phyloP scores from a whole-genome alignment of 2,797 vertebrate genomes.

The Tangara arthus region DNA sequence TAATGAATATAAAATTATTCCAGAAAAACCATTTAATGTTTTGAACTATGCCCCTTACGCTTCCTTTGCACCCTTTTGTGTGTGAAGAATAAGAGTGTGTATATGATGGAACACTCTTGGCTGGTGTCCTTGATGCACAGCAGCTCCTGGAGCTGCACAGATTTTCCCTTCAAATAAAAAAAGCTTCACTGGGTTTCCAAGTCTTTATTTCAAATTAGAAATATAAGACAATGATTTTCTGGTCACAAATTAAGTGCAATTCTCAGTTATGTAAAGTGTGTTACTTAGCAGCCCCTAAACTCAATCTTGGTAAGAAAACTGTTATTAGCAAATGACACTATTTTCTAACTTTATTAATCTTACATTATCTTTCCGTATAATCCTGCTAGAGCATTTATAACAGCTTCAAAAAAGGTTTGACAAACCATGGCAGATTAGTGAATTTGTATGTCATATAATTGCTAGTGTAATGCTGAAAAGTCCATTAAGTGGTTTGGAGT shows the following conservation, averaged over 20 bases:
- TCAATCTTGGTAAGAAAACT: neutral
- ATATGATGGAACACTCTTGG: neutral
- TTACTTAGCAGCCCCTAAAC: neutral
- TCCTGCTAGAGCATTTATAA: neutral
- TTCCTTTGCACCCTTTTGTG: neutral
- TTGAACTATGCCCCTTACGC: neutral
- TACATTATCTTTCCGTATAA: neutral
- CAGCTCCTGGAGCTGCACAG: neutral
- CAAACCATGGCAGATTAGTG: neutral
- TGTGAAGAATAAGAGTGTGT: neutral
- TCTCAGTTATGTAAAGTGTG: neutral
- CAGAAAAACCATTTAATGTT: neutral
- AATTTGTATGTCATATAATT: neutral
- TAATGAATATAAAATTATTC: neutral
- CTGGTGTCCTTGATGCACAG: neutral
- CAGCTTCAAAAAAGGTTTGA: neutral
- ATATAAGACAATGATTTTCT: neutral
- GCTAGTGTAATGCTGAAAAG: neutral
- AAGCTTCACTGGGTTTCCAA: neutral
- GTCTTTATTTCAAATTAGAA: neutral
- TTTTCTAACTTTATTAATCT: slow-evolving; percentile 3
- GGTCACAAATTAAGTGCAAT: neutral
- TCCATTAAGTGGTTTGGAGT: neutral
- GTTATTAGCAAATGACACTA: neutral
- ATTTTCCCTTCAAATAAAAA: neutral